These are phyloP conservation scores for Hydrotaea diabolus DNA, from an alignment of 2,888 invertebrate genomes.

Conservation along the genomic window DNA sequence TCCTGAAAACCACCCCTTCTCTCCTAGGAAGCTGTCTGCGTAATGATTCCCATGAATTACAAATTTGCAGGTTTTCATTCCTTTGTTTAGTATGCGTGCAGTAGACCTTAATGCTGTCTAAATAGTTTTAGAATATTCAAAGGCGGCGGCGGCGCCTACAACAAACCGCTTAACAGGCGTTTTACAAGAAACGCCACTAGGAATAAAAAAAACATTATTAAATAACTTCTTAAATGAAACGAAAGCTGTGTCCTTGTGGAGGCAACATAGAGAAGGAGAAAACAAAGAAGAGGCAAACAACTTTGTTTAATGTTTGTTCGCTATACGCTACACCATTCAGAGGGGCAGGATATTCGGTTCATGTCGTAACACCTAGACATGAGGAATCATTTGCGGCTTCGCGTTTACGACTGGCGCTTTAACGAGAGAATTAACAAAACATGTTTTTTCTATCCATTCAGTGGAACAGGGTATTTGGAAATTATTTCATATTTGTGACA, in stretches of 20 bases:
- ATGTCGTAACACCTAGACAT: no score
- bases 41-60: conserved; percentile 19
- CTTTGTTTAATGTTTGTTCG: background rate
- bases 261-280: background rate
- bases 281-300: conserved; percentile 9
- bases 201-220: conserved; percentile 3
- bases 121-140: conserved; percentile 25
- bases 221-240: background rate
- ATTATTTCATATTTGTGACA: no score
- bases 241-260: background rate
- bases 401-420: no score
- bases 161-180: conserved; percentile 22
- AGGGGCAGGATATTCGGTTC: no score
- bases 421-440: no score
- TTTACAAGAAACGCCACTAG: conserved; percentile 16
- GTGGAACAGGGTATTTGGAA: no score
- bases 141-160: conserved; percentile 13
- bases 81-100: background rate
- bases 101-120: conserved; percentile 26
- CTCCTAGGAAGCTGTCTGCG: no score
- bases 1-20: background rate
- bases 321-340: no score
- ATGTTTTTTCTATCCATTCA: no score
- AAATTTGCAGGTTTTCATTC: background rate
- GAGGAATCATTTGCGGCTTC: no score